Conservation (phyloP, 2,113 vertebrate species). For the Hippotragus niger region DNA sequence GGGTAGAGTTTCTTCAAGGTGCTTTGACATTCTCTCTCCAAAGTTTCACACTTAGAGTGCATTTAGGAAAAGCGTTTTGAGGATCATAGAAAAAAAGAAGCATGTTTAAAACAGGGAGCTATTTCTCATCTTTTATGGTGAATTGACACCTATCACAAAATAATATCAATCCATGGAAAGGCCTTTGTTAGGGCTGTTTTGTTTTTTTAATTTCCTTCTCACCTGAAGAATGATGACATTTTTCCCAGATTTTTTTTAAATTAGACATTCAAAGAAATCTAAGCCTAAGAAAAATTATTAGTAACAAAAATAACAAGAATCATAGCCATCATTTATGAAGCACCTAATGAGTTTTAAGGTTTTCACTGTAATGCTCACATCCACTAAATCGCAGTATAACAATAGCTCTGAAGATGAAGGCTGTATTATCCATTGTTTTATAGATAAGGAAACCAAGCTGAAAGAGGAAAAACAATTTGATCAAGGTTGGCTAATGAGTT, state of each 20-base stretch:
- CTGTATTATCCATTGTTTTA: background rate
- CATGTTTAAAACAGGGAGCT: background rate
- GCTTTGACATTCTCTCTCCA: background rate
- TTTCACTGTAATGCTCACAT: background rate
- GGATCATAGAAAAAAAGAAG: background rate
- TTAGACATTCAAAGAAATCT: background rate
- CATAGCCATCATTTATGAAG: background rate
- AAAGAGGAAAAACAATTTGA: background rate
- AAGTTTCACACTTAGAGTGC: background rate
- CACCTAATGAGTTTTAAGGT: background rate
- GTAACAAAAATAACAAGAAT: background rate
- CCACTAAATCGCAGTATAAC: background rate
- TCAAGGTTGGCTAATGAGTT: background rate
- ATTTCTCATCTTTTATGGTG: background rate
- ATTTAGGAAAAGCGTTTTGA: background rate
- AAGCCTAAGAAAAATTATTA: background rate
- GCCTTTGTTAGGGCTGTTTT: background rate
- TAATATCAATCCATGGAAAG: background rate
- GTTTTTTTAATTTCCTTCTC: background rate
- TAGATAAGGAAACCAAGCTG: background rate
- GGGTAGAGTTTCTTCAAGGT: background rate
- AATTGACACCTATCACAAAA: background rate
- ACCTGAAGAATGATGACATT: background rate
- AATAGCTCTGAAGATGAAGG: background rate
- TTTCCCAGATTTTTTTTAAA: background rate